A percentile compares a stretch with the other conserved stretches of the same genome.
phyloP scores from a whole-genome alignment of 1,140 invertebrate genomes.

The Asobara japonica region DNA sequence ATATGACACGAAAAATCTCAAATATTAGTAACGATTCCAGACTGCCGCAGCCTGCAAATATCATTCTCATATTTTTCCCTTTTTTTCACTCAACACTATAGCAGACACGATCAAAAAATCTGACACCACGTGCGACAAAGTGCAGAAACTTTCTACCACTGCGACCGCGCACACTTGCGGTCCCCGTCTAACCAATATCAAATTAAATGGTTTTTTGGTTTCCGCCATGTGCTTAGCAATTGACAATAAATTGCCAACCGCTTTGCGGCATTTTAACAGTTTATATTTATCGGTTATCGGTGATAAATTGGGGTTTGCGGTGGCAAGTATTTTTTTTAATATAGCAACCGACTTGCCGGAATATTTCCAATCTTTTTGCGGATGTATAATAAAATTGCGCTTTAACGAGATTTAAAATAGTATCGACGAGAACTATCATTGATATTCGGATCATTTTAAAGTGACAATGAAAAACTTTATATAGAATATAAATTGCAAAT shows the following conservation, averaged over 20 bases:
- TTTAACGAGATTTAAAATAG: too few species aligned
- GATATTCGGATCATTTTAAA: too few species aligned
- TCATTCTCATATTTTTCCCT: background rate
- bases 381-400: too few species aligned
- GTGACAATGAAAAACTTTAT: too few species aligned
- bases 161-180: slow-evolving; percentile 1
- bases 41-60: background rate
- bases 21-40: slow-evolving; percentile 44
- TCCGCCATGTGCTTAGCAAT: background rate
- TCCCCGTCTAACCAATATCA: background rate
- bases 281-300: background rate
- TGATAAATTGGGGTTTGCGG: too few species aligned
- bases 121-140: slow-evolving; percentile 16
- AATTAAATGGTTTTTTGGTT: background rate
- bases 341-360: too few species aligned
- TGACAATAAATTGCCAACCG: background rate
- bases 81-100: background rate
- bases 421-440: too few species aligned
- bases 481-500: too few species aligned
- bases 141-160: background rate
- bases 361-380: too few species aligned
- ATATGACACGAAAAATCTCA: slow-evolving; percentile 53
- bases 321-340: too few species aligned
- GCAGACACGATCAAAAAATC: slow-evolving; percentile 5
- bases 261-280: background rate